Evolutionary conservation across 2,888 invertebrate species (phyloP), one percentile per base, ranked within the genome.

Genomic region (Dryococelus australis): DNA sequence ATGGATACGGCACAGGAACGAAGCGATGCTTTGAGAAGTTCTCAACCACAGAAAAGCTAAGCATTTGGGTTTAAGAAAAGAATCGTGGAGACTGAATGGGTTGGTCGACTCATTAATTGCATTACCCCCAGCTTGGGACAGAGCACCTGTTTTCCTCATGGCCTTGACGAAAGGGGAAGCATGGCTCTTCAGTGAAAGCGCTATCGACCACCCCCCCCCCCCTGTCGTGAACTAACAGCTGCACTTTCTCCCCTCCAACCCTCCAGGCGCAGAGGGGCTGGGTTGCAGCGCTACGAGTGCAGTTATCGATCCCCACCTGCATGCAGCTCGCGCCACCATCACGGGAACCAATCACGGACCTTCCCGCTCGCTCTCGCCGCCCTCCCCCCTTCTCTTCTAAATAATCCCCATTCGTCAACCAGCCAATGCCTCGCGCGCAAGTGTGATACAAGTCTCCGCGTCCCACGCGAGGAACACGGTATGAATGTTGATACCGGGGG

Each of bases 261-360:
- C 6, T 24, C 16, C 20, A 4, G 13, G 8, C 24, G 35, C 2
- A 35, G 2, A 4, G 47, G 47, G 47, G 47, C 8, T 47, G 47
- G 2, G 65, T 65, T 35, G 65, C 24, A 65, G 20, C 20, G 65
- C 65, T 65, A 6, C 65, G 65, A 65, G n/a, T 65, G 65, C 65
- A 65, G 20, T 65, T 65, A 65, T 65, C 65, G 65, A 65, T n/a
- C 65, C 24, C 65, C 65, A 65, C 65, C 65, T 65, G 65, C 65
- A 65, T n/a, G 65, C 65, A n/a, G n/a, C 65, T 8, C 65, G 20
- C 20, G 16, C 65, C 65, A n/a, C 65, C 47, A 5, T 24, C 65
- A 24, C n/a, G n/a, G n/a, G 24, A 24, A 65, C 65, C 65, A 65
- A 65, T 65, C 65, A 65, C 65, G 65, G n/a, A 24, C 8, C 65